phyloP scores from a whole-genome alignment of 2,113 vertebrate species.

The Gadus chalcogrammus region DNA sequence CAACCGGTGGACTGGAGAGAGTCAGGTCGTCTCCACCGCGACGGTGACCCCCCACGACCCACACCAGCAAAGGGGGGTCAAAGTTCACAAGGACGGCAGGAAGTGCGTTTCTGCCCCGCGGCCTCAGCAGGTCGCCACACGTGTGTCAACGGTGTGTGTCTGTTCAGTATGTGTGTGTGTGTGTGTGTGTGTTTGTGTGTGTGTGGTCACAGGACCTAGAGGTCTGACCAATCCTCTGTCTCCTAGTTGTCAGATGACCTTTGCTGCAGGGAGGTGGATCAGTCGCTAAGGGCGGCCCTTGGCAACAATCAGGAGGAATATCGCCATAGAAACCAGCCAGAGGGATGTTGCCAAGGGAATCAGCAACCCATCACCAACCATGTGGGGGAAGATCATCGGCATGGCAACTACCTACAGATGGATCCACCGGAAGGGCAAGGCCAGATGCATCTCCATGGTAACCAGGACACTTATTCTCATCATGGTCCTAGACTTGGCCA shows the following conservation, averaged over 20 bases:
- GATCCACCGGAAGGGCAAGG: neutral
- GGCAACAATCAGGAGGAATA: neutral
- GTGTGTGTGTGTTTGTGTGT: neutral
- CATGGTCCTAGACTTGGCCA: constrained; percentile 12
- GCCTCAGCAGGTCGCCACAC: constrained; percentile 34
- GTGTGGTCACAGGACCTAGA: neutral
- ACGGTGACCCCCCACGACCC: constrained; percentile 76
- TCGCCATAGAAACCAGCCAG: neutral
- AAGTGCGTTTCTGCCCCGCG: constrained; percentile 79
- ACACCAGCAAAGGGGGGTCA: constrained; percentile 69
- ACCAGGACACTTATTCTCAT: constrained; percentile 1
- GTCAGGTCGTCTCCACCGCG: constrained; percentile 80
- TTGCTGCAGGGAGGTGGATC: constrained; percentile 80
- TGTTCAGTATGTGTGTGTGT: neutral
- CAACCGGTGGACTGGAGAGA: constrained; percentile 80
- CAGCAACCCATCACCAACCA: neutral
- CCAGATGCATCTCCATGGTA: neutral
- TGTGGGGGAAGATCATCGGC: neutral
- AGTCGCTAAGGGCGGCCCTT: constrained; percentile 74
- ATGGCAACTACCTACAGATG: neutral
- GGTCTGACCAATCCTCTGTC: neutral
- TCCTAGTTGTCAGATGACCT: constrained; percentile 53
- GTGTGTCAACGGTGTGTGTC: neutral
- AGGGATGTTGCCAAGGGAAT: neutral
- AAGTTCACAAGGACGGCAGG: constrained; percentile 82